Base-by-base conservation (phyloP, 2,113 vertebrate genomes). In the Lepisosteus oculatus region DNA sequence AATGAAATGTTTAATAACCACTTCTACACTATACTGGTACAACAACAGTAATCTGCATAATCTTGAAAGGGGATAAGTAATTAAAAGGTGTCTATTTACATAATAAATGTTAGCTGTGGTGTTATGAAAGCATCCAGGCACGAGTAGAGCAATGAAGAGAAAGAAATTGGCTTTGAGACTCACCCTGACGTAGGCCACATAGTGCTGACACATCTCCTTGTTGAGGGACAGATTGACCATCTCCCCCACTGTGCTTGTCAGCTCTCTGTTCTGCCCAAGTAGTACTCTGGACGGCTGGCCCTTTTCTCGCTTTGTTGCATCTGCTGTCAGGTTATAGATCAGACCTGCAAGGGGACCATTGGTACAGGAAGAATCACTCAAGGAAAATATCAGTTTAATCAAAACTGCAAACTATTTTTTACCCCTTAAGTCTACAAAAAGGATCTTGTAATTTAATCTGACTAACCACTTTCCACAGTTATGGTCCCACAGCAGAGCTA, bases 121-220 rank as follows among this genome's bases (percentile, higher is more conserved):
- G 47, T 51, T 51, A 5, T 9, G 29, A 29, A 29, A 29, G 29
- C 47, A 51, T 51, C 44, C 42, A 72, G 43, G 67, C 55, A 73
- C 15, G 13, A 43, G 67, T 43, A 51, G 43, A 54, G 17, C 11
- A 64, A 42, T 65, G 61, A 43, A 12, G n/a, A 44, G 47, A 51
- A 9, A 51, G 47, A 51, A 29, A 29, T 29, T 29, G 29, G 29
- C 29, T 29, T 29, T n/a, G 47, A 13, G 54, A 88, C 93, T 83
- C 83, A 99, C 97, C 95, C 97, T 97, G 51, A 98, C 95, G 0
- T 95, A 94, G 0, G 93, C 94, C 1, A 95, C 80, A 74, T 94
- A 97, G 67, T 85, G 90, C 73, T 88, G 88, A 0, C 97, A 99
- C 55, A 82, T 88, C 84, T 94, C 91, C 69, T 86, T 87, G 89